Percentiles rank a stretch among this genome's conserved stretches.
Conservation (phyloP, 1,140 invertebrate genomes). For the Cephus cinctus region DNA sequence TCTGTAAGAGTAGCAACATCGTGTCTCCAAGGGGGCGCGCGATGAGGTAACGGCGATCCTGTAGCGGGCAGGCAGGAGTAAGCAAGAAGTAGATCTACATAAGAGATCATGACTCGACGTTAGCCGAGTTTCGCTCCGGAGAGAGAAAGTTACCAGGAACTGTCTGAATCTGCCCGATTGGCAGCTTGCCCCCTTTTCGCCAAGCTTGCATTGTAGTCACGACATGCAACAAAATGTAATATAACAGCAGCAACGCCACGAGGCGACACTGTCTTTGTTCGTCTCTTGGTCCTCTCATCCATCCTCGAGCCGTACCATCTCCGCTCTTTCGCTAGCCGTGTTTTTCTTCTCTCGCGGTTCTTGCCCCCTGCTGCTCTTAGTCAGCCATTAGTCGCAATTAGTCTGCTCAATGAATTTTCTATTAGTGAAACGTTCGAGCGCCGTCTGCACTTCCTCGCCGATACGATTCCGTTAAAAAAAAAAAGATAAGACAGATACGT, state of each 20-base stretch:
- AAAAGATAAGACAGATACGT: too few species aligned
- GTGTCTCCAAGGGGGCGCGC: constrained; percentile 1
- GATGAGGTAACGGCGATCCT: constrained; percentile 1
- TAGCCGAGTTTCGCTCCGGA: constrained; percentile 40
- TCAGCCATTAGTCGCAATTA: constrained; percentile 44
- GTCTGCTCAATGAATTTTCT: constrained; percentile 41
- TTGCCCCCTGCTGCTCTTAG: constrained; percentile 27
- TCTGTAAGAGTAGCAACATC: too few species aligned
- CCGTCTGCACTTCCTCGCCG: too few species aligned
- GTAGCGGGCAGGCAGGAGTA: background rate
- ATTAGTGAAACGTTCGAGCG: too few species aligned
- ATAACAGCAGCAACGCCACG: constrained; percentile 17
- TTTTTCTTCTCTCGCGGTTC: constrained; percentile 14
- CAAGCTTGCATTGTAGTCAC: constrained; percentile 35
- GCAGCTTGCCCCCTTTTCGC: constrained; percentile 31
- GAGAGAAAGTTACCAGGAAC: constrained; percentile 47
- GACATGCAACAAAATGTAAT: constrained; percentile 32
- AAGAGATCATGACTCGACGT: constrained; percentile 44
- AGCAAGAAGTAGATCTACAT: constrained; percentile 26
- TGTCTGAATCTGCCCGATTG: constrained; percentile 38
- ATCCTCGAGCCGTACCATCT: constrained; percentile 20
- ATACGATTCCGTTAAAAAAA: too few species aligned
- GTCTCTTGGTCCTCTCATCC: constrained; percentile 13
- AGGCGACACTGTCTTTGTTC: too few species aligned
- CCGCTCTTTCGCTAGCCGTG: constrained; percentile 16